A percentile compares a stretch with the other conserved stretches of the same genome.
These are phyloP conservation scores for Hippocampus kuda DNA, from an alignment of 2,797 vertebrate genomes.

Conservation along the genomic window DNA sequence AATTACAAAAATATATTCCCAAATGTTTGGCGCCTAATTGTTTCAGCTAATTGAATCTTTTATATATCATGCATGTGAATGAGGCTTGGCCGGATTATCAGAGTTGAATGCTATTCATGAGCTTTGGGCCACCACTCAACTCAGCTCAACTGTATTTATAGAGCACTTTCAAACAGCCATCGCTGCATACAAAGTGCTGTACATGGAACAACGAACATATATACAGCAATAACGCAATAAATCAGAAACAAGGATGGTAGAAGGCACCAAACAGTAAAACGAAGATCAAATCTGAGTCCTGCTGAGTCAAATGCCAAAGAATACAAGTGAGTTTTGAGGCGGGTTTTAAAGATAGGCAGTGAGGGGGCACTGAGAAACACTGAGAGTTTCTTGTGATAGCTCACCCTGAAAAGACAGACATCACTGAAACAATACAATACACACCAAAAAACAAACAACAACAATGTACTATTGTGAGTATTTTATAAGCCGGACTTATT, in stretches of 20 bases:
- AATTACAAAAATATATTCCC: neutral
- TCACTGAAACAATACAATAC: neutral
- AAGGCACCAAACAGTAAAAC: no score
- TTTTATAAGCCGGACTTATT: neutral
- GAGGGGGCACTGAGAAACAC: no score
- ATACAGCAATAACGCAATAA: no score
- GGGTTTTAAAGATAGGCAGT: no score
- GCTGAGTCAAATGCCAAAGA: no score
- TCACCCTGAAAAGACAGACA: neutral
- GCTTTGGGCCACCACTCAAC: neutral
- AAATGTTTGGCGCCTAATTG: neutral
- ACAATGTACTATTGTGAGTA: neutral
- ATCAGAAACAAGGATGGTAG: no score
- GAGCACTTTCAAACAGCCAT: no score
- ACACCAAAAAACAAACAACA: neutral
- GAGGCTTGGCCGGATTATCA: neutral
- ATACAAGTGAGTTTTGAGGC: no score
- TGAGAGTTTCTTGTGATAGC: neutral
- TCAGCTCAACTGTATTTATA: no score
- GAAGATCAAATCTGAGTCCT: no score
- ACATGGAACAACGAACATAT: no score
- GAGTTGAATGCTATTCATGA: neutral
- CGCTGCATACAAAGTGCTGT: no score
- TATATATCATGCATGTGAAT: neutral
- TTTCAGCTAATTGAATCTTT: neutral